Evolutionary conservation across 2,797 vertebrate species (phyloP).

Genomic region (Myoxocephalus aenaeus): DNA sequence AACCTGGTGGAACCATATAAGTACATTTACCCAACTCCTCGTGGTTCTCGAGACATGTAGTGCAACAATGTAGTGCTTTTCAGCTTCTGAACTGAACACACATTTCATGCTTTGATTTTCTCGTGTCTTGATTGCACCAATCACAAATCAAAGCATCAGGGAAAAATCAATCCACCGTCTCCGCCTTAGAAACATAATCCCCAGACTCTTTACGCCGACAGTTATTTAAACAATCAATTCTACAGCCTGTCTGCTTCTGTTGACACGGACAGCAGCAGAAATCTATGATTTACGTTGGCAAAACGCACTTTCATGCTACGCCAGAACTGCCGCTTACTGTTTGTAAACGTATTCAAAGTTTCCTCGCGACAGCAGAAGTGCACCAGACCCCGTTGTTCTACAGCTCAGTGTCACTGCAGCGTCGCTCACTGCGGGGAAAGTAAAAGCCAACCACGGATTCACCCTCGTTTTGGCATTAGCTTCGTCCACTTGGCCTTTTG

Average conservation of each 20-base stretch:
- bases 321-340: too few relatives aligned
- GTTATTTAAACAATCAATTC: constrained; percentile 7
- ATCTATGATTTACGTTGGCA: background rate
- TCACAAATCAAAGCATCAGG: background rate
- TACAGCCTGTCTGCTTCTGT: background rate
- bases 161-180: constrained; percentile 22
- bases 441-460: background rate
- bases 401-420: too few relatives aligned
- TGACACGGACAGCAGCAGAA: background rate
- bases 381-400: background rate
- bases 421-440: too few relatives aligned
- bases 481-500: background rate
- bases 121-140: background rate
- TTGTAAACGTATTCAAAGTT: too few relatives aligned
- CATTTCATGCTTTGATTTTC: background rate
- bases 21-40: background rate
- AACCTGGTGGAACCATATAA: background rate
- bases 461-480: background rate
- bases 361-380: background rate
- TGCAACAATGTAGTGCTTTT: background rate
- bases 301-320: background rate
- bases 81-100: background rate
- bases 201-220: background rate
- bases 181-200: constrained; percentile 11
- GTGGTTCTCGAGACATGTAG: too few relatives aligned